Evolutionary conservation across 2,888 invertebrate species (phyloP), one percentile per base, ranked within the genome.

Genomic region (Drymonia ruficornis): DNA sequence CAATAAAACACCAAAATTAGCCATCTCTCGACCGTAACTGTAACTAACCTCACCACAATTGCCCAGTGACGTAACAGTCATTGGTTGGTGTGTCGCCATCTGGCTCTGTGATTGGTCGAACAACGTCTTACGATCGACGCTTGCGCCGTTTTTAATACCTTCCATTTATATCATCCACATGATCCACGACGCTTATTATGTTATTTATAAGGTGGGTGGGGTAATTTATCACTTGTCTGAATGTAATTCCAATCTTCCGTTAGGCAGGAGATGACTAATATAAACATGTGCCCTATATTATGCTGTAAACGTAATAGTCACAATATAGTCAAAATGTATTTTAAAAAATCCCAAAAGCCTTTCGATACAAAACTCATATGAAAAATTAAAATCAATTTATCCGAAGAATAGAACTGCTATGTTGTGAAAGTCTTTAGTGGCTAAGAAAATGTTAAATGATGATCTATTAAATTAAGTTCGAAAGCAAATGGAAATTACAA

Each of bases 91-190:
- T 67, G 62, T 65, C 56, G 48, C 42, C 45, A 49, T 47, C 46
- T 15, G 28, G 60, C 34, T 50, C 44, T 67, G 52, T 65, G 65
- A 81, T 81, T 81, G 81, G 80, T 63, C 63, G 48, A 50, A 1
- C 44, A 45, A 61, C 56, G 63, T 78, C 77, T 75, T 78, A 72
- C 79, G 76, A 80, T 75, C 59, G 58, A 11, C 19, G n/a, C 53
- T 46, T 56, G 56, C 63, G 66, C 57, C 52, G 48, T 52, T 63
- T 53, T 48, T n/a, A 36, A 50, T 49, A 55, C 34, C 50, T 59
- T 56, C 56, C 58, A 55, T 65, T 52, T 62, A 57, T 51, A 59
- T 55, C 44, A 16, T 36, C 46, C 43, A 12, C 43, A 43, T 43
- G 43, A 43, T 43, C 43, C 12, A 19, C 43, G 19, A 23, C 23